phyloP scores from a whole-genome alignment of 2,113 vertebrate species.

The Oxyura jamaicensis region DNA sequence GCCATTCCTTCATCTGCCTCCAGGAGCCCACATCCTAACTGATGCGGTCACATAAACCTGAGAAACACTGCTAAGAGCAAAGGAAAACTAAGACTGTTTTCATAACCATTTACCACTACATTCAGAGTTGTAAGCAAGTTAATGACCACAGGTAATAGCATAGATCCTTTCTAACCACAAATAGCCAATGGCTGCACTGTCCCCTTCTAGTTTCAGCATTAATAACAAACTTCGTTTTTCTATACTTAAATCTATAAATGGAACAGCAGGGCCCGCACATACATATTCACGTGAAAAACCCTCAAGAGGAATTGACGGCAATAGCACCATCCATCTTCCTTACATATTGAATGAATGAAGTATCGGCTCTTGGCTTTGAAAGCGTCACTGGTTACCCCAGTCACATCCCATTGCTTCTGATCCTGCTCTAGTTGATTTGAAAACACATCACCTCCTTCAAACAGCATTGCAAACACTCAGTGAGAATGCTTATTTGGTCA shows the following conservation, averaged over 20 bases:
- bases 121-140: not conserved
- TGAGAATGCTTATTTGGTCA: not conserved
- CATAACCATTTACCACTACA: not conserved
- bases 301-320: slow-evolving; percentile 46
- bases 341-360: not conserved
- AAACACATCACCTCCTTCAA: not conserved
- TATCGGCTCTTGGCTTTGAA: not conserved
- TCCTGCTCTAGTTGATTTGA: not conserved
- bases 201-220: not conserved
- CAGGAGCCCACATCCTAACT: not conserved
- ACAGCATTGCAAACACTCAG: not conserved
- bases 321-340: slow-evolving; percentile 15
- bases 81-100: not conserved
- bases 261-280: slow-evolving; percentile 22
- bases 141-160: not conserved
- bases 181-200: not conserved
- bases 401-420: not conserved
- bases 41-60: not conserved
- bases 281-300: slow-evolving; percentile 30
- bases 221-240: slow-evolving; percentile 1
- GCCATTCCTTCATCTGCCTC: not conserved
- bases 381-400: not conserved
- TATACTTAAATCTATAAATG: slow-evolving; percentile 22
- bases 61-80: not conserved
- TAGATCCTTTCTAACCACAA: not conserved